Conservation (phyloP, 2,113 vertebrate species). For the Strix uralensis region DNA sequence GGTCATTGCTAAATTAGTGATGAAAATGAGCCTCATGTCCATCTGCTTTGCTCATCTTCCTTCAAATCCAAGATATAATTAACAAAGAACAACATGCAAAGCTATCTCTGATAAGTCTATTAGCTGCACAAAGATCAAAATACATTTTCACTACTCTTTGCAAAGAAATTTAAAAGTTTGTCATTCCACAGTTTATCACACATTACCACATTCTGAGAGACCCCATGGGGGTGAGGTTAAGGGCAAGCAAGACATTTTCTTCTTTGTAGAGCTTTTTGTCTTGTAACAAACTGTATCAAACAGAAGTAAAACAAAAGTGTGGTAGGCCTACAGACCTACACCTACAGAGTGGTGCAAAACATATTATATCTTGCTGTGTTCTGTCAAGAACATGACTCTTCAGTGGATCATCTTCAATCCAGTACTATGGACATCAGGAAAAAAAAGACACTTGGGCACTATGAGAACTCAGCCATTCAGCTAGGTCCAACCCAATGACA, state of each 20-base stretch:
- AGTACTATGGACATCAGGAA: background rate
- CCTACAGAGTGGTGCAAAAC: background rate
- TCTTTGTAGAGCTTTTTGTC: background rate
- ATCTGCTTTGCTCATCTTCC: slow-evolving; percentile 44
- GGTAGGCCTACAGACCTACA: background rate
- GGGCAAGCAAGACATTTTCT: background rate
- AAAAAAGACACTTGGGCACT: background rate
- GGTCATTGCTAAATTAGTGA: slow-evolving; percentile 45
- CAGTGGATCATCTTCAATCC: background rate
- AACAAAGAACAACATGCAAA: slow-evolving; percentile 33
- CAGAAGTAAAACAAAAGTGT: background rate
- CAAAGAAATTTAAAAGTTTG: background rate
- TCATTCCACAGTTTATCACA: background rate
- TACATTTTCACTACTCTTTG: background rate
- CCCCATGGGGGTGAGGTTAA: background rate
- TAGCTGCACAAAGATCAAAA: background rate
- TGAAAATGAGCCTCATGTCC: slow-evolving; percentile 37
- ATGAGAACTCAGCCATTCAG: background rate
- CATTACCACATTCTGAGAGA: background rate
- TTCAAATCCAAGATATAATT: slow-evolving; percentile 47
- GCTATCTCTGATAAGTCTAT: background rate
- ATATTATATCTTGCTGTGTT: background rate
- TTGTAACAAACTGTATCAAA: background rate
- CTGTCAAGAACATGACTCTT: background rate
- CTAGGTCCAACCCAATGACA: background rate